A percentile compares a stretch with the other conserved stretches of the same genome.
phyloP scores from a whole-genome alignment of 2,113 vertebrate genomes.

The Rhinoptilus africanus region DNA sequence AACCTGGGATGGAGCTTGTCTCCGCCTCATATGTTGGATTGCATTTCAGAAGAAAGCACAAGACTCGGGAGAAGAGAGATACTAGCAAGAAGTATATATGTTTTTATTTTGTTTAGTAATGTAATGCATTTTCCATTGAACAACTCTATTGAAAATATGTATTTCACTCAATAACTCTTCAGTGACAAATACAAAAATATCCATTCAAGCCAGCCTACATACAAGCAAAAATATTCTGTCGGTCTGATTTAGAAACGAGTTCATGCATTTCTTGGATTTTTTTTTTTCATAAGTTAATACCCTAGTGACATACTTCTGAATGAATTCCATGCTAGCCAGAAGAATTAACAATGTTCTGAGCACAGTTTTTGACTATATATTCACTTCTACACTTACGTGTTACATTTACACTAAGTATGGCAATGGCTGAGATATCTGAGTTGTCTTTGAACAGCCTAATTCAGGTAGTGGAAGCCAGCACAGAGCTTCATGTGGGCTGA shows the following conservation, averaged over 20 bases:
- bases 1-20: not conserved
- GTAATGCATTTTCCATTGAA: not conserved
- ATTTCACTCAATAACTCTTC: not conserved
- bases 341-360: not conserved
- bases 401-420: not conserved
- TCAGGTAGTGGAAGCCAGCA: not conserved
- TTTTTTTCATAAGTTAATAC: not conserved
- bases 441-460: not conserved
- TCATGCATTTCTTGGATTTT: not conserved
- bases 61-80: not conserved
- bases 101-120: not conserved
- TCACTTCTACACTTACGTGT: not conserved
- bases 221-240: not conserved
- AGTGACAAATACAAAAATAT: not conserved
- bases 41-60: not conserved
- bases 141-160: not conserved
- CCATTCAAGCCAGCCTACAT: not conserved
- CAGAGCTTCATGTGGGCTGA: constrained; percentile 34
- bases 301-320: not conserved
- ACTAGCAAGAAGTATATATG: not conserved
- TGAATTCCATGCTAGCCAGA: not conserved
- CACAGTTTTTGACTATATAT: not conserved
- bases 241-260: not conserved
- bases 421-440: not conserved
- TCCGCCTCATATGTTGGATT: rapidly evolving